These are phyloP conservation scores for Thysanoteuthis rhombus DNA, from an alignment of 2,888 invertebrate genomes.

Conservation along the genomic window DNA sequence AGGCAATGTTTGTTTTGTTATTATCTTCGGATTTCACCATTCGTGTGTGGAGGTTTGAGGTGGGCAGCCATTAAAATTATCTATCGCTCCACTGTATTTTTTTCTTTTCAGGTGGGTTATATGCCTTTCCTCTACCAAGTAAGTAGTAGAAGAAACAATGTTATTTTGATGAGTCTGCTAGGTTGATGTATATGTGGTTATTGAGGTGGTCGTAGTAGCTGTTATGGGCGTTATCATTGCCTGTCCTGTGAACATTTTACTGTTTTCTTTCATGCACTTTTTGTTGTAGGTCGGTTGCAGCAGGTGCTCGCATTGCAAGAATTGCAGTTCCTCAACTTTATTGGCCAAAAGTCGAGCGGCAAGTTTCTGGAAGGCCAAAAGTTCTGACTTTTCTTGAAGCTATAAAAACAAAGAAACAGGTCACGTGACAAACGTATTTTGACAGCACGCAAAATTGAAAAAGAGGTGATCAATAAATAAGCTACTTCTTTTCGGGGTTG, in stretches of 20 bases:
- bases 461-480: no score
- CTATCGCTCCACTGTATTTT: no score
- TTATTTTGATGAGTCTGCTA: background rate
- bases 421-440: no score
- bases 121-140: no score
- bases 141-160: no score
- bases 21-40: no score
- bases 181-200: background rate
- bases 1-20: no score
- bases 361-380: constrained; percentile 60
- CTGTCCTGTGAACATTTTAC: background rate
- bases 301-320: background rate
- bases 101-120: no score
- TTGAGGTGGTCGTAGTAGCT: background rate
- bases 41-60: no score
- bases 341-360: constrained; percentile 60
- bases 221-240: background rate
- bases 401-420: constrained; percentile 40
- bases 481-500: no score
- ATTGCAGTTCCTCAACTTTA: constrained; percentile 50
- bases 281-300: background rate
- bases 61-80: no score
- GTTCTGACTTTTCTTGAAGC: constrained; percentile 61
- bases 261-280: background rate
- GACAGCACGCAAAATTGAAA: no score